These are phyloP conservation scores for Drosophila prostipennis DNA, from an alignment of 2,888 invertebrate species.

Conservation along the genomic window DNA sequence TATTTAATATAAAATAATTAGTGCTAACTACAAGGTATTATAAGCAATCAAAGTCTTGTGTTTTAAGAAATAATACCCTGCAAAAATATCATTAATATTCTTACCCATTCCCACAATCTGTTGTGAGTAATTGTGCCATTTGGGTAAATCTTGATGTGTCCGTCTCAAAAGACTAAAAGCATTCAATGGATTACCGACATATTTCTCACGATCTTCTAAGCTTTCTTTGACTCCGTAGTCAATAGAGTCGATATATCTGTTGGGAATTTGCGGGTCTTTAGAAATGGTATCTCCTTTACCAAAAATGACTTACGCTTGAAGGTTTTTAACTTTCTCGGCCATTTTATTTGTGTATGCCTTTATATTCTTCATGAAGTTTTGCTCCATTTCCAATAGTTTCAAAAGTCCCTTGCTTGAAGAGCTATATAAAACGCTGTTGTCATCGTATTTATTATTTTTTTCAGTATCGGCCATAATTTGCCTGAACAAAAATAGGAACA, in stretches of 20 bases:
- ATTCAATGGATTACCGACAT: slow-evolving; percentile 39
- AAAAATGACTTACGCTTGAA: slow-evolving; percentile 20
- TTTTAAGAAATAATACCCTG: no score
- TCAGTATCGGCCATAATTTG: background rate
- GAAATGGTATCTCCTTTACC: background rate
- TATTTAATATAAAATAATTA: no score
- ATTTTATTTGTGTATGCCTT: slow-evolving; percentile 18
- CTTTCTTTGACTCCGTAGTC: background rate
- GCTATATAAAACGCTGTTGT: background rate
- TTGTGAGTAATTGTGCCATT: slow-evolving; percentile 32
- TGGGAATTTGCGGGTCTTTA: rapidly evolving
- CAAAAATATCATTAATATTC: no score
- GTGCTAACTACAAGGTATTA: no score
- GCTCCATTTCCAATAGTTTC: slow-evolving; percentile 15
- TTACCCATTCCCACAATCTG: slow-evolving; percentile 20
- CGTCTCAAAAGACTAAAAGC: slow-evolving; percentile 33
- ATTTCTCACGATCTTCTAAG: slow-evolving; percentile 24
- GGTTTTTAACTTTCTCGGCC: slow-evolving; percentile 13
- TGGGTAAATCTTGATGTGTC: slow-evolving; percentile 35
- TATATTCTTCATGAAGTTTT: background rate
- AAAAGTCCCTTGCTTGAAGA: slow-evolving; percentile 2
- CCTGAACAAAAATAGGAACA: slow-evolving; percentile 2
- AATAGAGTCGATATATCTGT: slow-evolving; percentile 18
- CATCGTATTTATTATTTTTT: background rate
- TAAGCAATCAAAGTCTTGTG: no score